A percentile compares a stretch with the other conserved stretches of the same genome.
These are phyloP conservation scores for Agelaius tricolor DNA, from an alignment of 2,113 vertebrate species.

Conservation along the genomic window DNA sequence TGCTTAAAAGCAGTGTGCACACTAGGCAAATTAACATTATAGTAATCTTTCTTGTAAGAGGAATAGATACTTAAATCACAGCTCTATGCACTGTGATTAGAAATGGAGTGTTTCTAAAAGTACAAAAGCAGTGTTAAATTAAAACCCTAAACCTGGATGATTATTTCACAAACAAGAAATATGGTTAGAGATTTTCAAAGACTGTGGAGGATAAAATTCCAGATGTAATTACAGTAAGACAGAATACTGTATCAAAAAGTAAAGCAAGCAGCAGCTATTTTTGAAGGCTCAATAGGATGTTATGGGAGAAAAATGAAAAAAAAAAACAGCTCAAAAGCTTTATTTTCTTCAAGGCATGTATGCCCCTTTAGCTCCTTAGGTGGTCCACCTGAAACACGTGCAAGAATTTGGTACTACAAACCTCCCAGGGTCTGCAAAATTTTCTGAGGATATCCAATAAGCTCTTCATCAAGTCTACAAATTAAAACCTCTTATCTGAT, in stretches of 20 bases:
- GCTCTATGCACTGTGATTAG: neutral
- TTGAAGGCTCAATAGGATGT: too few relatives aligned
- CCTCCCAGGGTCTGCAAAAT: neutral
- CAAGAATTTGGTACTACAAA: neutral
- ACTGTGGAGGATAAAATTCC: neutral
- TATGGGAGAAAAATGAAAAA: too few relatives aligned
- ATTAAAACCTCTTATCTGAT: neutral
- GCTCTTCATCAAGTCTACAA: neutral
- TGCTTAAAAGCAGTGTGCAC: neutral
- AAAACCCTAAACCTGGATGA: neutral
- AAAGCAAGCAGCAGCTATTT: too few relatives aligned
- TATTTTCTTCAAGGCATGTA: too few relatives aligned
- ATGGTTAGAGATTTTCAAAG: neutral
- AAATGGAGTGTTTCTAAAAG: neutral
- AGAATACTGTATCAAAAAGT: too few relatives aligned
- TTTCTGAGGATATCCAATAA: neutral
- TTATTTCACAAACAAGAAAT: neutral
- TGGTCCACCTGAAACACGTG: neutral
- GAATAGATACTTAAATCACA: neutral
- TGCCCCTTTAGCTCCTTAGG: too few relatives aligned
- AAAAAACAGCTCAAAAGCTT: too few relatives aligned
- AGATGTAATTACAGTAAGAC: neutral
- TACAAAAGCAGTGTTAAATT: neutral
- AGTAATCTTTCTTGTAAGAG: neutral
- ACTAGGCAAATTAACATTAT: neutral